Base-by-base conservation (phyloP, 2,888 invertebrate genomes). In the Saturnia japonica region DNA sequence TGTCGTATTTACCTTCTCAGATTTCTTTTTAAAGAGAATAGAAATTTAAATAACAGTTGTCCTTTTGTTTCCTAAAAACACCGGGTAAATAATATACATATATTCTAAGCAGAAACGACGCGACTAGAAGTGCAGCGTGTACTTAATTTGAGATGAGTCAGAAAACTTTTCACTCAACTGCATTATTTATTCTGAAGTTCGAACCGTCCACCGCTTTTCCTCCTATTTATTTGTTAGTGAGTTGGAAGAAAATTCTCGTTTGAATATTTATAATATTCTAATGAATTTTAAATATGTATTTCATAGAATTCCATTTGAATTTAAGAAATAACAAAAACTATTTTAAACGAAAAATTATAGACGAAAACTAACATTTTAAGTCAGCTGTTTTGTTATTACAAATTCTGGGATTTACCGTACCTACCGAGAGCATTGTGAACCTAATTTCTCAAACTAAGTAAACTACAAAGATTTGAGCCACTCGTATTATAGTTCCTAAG, bases 141-240 rank as follows among this genome's bases (percentile, higher is more conserved):
- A 76, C 77, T 83, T 80, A 81, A 80, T 45, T 76, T 80, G 79
- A 87, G 89, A 91, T 92, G 93, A 91, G 90, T 92, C 91, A 91
- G 84, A 80, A 86, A 90, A 88, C 91, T 91, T 91, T 91, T 89
- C 90, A 88, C 90, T 84, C 80, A 80, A 74, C 76, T 76, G 76
- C 84, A 90, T 92, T 91, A 88, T 90, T 87, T 84, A 90, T 91
- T 90, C 91, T 88, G 83, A 83, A 85, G 85, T 75, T 78, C 80
- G 40, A 78, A 82, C 80, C 16, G 42, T 34, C 54, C 70, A 34
- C 19, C 40, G 25, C n/a, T 84, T 90, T 91, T 91, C 86, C 89
- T 86, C 85, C 78, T 75, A 80, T 81, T 83, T 88, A 88, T 88
- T 86, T 82, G 81, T 84, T 81, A 73, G 76, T 74, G 74, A 78